These are phyloP conservation scores for Tetragonula carbonaria DNA, from an alignment of 2,888 invertebrate genomes.

Conservation along the genomic window DNA sequence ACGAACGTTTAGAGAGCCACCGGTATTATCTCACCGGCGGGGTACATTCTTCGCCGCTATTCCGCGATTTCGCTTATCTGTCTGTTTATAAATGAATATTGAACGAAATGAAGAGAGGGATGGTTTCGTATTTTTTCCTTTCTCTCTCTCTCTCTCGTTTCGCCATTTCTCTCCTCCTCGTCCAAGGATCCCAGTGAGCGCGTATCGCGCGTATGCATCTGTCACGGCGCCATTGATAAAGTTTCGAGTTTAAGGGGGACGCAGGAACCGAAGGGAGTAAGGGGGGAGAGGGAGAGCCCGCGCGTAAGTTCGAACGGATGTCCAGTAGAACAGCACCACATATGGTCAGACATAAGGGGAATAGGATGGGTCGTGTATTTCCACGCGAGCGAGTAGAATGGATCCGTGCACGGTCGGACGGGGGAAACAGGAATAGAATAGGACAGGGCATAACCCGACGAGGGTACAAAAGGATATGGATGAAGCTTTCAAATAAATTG, in stretches of 20 bases:
- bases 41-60: neutral
- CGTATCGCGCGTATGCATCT: neutral
- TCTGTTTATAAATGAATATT: conserved; percentile 10
- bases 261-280: neutral
- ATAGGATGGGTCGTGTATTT: conserved; percentile 23
- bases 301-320: conserved; percentile 17
- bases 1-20: conserved; percentile 18
- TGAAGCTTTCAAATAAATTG: conserved; percentile 36
- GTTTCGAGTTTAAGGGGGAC: neutral
- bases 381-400: conserved; percentile 37
- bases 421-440: neutral
- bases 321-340: conserved; percentile 18
- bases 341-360: conserved; percentile 35
- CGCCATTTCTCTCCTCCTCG: neutral
- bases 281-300: neutral
- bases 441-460: conserved; percentile 4
- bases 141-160: neutral
- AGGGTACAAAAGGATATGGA: conserved; percentile 31
- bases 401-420: conserved; percentile 18
- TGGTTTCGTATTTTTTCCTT: neutral
- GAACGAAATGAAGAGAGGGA: neutral
- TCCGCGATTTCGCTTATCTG: neutral
- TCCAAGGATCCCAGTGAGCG: no score
- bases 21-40: conserved; percentile 4
- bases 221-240: neutral